Conservation (phyloP, 2,888 invertebrate species). For the Sycophila texana region DNA sequence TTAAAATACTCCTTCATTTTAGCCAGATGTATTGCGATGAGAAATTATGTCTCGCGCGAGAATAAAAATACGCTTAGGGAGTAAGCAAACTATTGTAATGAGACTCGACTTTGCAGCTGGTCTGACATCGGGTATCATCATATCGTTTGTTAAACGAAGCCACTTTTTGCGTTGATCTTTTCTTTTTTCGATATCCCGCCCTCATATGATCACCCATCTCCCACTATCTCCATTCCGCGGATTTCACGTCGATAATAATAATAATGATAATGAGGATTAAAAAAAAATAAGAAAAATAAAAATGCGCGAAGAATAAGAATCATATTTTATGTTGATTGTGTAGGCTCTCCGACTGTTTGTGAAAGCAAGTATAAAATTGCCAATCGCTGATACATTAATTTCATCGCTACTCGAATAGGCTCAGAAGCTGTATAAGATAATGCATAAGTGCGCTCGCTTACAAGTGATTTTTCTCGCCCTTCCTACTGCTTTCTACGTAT, state of each 20-base stretch:
- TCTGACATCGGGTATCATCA: conserved; percentile 66
- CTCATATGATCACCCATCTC: not conserved
- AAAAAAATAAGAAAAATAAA: conserved; percentile 26
- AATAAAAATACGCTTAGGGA: conserved; percentile 38
- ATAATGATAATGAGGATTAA: conserved; percentile 21
- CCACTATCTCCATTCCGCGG: conserved; percentile 16
- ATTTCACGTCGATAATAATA: conserved; percentile 44
- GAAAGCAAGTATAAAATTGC: conserved; percentile 61
- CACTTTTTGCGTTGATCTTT: conserved; percentile 51
- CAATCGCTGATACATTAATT: conserved; percentile 61
- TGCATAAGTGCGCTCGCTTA: conserved; percentile 51
- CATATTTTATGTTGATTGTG: conserved; percentile 61
- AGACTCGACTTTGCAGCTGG: conserved; percentile 69
- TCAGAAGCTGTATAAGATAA: conserved; percentile 55
- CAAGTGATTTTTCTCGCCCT: conserved; percentile 29
- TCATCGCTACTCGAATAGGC: conserved; percentile 66
- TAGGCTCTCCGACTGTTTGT: conserved; percentile 60
- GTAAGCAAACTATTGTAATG: conserved; percentile 60
- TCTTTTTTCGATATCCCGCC: conserved; percentile 18
- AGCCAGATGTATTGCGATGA: conserved; percentile 36
- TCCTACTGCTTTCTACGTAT: conserved; percentile 35
- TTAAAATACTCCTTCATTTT: conserved; percentile 51
- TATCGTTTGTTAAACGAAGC: conserved; percentile 62
- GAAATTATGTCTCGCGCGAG: conserved; percentile 22
- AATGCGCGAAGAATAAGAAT: conserved; percentile 55